Base-by-base conservation (phyloP, 2,797 vertebrate species). In the Coracias cyanogaster region DNA sequence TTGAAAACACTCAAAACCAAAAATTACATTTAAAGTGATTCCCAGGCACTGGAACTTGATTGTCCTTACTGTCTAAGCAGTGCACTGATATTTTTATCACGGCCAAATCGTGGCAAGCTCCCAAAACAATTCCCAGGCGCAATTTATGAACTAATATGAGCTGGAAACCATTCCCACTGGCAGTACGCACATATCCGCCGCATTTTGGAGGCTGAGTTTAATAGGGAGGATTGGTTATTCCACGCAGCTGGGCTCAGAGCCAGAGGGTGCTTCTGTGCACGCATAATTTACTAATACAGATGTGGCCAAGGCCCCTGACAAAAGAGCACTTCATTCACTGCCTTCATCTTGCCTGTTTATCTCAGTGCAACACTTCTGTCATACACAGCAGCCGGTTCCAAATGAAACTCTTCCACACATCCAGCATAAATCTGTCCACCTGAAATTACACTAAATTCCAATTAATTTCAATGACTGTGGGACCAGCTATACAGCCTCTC, bases 171-270 rank as follows among this genome's bases (percentile, higher is more conserved):
- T 72, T 77, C n/a, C 43, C 19, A 52, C 35, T 17, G 10, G 15
- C 33, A 52, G 20, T 5, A 28, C 3, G 0, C 10, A 8, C 10
- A 24, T 5, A 37, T 8, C 6, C 1, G 1, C 5, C 1, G 1
- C 1, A 4, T n/a, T 51, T 22, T 31, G 64, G 31, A 76, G 45
- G 8, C n/a, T 64, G 48, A 58, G 21, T 54, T 66, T 35, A 52
- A 39, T 6, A 84, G 5, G 31, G 41, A 74, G 10, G 14, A 29
- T 52, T 46, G 35, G 24, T 69, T 51, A 65, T 24, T 28, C 16
- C 4, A 7, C 1, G 3, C 33, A 29, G 41, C 8, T 17, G 31
- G 28, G 35, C 51, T 73, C 2, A 0, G n/a, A 79, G 72, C 20
- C 46, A 26, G 41, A 77, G 51, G 12, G 20, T 69, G 45, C 31